Evolutionary conservation across 1,140 invertebrate species (phyloP), one percentile per base, ranked within the genome.

Genomic region (Pteromalus puparum): DNA sequence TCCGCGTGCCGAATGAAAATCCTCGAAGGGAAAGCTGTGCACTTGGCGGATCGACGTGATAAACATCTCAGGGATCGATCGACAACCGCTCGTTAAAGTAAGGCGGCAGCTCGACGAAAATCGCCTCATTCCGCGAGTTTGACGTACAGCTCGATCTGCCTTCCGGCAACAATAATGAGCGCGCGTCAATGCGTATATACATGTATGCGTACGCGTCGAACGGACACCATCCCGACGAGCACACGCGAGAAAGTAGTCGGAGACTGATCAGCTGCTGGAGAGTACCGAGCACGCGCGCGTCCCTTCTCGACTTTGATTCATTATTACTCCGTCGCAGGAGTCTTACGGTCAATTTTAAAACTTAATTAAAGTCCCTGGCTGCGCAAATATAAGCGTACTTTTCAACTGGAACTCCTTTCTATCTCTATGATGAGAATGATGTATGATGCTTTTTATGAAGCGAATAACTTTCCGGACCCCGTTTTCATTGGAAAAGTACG

Each of bases 251-350:
- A 83, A 86, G 76, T 83, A 48, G 34, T n/a, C n/a, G n/a, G n/a
- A 28, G 38, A 74, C 38, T 12, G 26, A 65, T 30, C 46, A 30
- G 76, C 18, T 72, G 82, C 75, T 26, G 67, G 28, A 67, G n/a
- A 30, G 21, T 34, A 79, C 73, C 75, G 65, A 78, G 53, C n/a
- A 38, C 70, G 34, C 38, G 38, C 38, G 38, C 38, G 38, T 42
- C 38, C 38, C 38, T 30, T 26, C 1, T 73, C 72, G 78, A 86
- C 78, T 86, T 86, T 86, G 82, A 86, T 86, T 83, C 82, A 86
- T 80, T 78, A 81, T 80, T 78, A 81, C 75, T 77, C 28, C 72
- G 76, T 80, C 30, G 46, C 15, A 68, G 7, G 72, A 34, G 21
- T 30, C 74, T 61, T 68, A 46, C 12, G 34, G 15, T 83, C 38